Evolutionary conservation across 2,113 vertebrate genomes (phyloP).

Genomic region (Petaurus breviceps): DNA sequence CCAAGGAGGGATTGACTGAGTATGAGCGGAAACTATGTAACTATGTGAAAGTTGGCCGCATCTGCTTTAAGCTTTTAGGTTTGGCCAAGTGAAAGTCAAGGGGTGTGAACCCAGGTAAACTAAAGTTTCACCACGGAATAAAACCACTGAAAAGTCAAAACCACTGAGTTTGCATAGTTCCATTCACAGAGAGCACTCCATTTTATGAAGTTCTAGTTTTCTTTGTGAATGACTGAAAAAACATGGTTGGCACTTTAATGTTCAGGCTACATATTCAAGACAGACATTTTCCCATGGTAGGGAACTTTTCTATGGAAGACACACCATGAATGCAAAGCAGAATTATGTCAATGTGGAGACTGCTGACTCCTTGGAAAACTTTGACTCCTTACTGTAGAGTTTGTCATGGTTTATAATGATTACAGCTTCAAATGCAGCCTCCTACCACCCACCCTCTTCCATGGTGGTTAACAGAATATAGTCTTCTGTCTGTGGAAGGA

Average conservation of each 20-base stretch:
- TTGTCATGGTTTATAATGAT: slow-evolving; percentile 59
- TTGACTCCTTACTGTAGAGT: slow-evolving; percentile 13
- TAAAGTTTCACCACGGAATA: slow-evolving; percentile 57
- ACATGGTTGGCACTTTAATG: slow-evolving; percentile 33
- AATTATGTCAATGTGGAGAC: slow-evolving; percentile 48
- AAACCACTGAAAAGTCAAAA: slow-evolving; percentile 60
- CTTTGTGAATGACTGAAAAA: slow-evolving; percentile 39
- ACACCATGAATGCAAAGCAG: slow-evolving; percentile 35
- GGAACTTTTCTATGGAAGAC: slow-evolving; percentile 17
- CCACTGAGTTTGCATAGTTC: not conserved
- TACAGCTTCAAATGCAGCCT: slow-evolving; percentile 20
- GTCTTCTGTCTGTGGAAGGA: slow-evolving; percentile 19
- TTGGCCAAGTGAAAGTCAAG: slow-evolving; percentile 71
- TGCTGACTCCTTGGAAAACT: slow-evolving; percentile 13
- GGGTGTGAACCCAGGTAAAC: slow-evolving; percentile 67
- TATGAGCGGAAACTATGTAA: slow-evolving; percentile 74
- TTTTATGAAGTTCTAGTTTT: slow-evolving; percentile 35
- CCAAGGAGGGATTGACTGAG: slow-evolving; percentile 71
- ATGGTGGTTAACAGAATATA: slow-evolving; percentile 41
- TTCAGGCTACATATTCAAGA: slow-evolving; percentile 29
- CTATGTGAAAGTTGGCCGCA: slow-evolving; percentile 67
- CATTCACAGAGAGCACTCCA: slow-evolving; percentile 22
- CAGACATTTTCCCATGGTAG: slow-evolving; percentile 20
- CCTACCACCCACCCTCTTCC: not conserved
- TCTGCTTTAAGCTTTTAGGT: slow-evolving; percentile 64